Conservation (phyloP, 2,888 invertebrate species). For the Monopis laevigella region DNA sequence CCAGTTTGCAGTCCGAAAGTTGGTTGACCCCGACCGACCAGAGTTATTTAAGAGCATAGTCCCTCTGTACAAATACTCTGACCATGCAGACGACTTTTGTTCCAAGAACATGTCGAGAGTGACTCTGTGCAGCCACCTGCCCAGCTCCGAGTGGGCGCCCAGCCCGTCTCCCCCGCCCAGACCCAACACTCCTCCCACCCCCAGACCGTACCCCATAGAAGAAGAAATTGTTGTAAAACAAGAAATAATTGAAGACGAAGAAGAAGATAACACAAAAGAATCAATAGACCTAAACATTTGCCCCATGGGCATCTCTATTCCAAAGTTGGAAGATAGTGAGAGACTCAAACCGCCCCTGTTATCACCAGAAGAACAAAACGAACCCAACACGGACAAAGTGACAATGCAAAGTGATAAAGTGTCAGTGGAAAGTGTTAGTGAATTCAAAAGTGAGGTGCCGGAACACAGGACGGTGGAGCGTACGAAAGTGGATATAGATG, state of each 20-base stretch:
- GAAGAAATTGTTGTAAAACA: neutral
- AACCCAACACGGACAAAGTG: slow-evolving; percentile 9
- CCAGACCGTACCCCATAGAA: slow-evolving; percentile 36
- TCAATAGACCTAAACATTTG: neutral
- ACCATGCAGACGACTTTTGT: slow-evolving; percentile 57
- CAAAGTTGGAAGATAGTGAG: slow-evolving; percentile 38
- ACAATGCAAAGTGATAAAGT: slow-evolving; percentile 10
- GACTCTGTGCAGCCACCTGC: slow-evolving; percentile 38
- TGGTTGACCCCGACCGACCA: slow-evolving; percentile 30
- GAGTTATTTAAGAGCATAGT: slow-evolving; percentile 50
- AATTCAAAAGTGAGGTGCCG: slow-evolving; percentile 28
- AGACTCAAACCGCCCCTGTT: slow-evolving; percentile 42
- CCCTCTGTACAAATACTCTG: slow-evolving; percentile 55
- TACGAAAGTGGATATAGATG: slow-evolving; percentile 42
- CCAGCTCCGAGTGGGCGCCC: slow-evolving; percentile 50
- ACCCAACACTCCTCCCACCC: slow-evolving; percentile 40
- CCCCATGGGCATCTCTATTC: too few relatives aligned
- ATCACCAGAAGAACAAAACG: slow-evolving; percentile 28
- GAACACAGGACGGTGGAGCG: slow-evolving; percentile 52
- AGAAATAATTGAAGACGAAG: neutral
- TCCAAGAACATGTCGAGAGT: slow-evolving; percentile 47
- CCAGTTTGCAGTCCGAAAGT: slow-evolving; percentile 42
- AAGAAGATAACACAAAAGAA: neutral
- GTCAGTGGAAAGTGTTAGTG: slow-evolving; percentile 18
- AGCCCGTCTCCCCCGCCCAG: slow-evolving; percentile 42